A percentile compares a stretch with the other conserved stretches of the same genome.
These are phyloP conservation scores for Sciurus niger DNA, from an alignment of 2,113 vertebrate species.

Conservation along the genomic window DNA sequence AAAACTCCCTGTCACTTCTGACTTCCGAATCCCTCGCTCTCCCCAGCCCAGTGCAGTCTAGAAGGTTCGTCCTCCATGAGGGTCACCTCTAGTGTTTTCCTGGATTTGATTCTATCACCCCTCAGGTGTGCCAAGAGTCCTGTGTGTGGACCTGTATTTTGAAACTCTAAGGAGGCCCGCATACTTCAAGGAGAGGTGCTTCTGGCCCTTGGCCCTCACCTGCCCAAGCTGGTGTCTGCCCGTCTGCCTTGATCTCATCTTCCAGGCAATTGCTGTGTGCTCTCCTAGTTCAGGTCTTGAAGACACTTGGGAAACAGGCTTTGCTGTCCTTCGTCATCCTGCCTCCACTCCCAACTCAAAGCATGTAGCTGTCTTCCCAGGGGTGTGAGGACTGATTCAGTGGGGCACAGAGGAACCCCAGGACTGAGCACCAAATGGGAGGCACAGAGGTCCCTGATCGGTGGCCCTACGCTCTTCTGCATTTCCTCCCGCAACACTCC, in stretches of 20 bases:
- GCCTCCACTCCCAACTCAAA: rapidly evolving
- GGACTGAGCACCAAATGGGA: neutral
- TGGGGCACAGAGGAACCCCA: neutral
- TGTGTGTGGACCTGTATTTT: rapidly evolving
- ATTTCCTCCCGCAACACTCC: neutral
- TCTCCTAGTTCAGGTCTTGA: rapidly evolving
- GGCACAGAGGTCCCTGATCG: rapidly evolving
- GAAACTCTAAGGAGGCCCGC: neutral
- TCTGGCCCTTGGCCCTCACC: rapidly evolving
- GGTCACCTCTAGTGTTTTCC: neutral
- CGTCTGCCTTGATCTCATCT: rapidly evolving
- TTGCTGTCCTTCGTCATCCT: neutral
- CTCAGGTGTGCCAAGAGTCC: too few relatives aligned
- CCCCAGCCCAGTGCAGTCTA: neutral
- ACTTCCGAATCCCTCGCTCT: rapidly evolving
- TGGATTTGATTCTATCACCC: neutral
- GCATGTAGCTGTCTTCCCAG: rapidly evolving
- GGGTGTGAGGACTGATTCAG: rapidly evolving
- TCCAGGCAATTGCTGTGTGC: neutral
- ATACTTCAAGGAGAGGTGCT: rapidly evolving
- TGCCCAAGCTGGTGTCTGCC: neutral
- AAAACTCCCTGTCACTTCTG: neutral
- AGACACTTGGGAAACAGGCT: rapidly evolving
- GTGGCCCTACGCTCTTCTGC: neutral
- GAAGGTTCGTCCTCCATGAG: rapidly evolving